phyloP scores from a whole-genome alignment of 1,140 invertebrate species.

The Rhynchophorus ferrugineus region DNA sequence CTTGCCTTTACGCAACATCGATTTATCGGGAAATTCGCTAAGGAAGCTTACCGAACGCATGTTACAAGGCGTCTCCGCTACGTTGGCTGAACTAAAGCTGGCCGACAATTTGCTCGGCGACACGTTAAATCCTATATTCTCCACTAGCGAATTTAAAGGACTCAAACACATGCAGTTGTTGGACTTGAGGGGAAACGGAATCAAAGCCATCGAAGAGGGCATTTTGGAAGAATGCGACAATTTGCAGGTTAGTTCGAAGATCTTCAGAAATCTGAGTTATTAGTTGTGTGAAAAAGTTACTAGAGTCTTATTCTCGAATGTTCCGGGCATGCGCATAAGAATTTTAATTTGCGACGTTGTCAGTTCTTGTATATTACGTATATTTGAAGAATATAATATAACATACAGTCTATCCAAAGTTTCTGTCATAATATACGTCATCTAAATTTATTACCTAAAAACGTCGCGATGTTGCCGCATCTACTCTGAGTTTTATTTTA shows the following conservation, averaged over 20 bases:
- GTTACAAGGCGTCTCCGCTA: conserved; percentile 56
- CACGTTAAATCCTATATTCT: conserved; percentile 83
- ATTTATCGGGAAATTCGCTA: conserved; percentile 75
- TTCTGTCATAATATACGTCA: too few species aligned
- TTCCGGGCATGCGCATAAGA: too few species aligned
- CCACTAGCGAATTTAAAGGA: conserved; percentile 73
- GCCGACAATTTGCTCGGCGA: conserved; percentile 79
- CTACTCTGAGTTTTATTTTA: too few species aligned
- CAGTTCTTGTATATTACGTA: neutral
- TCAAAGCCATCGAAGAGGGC: conserved; percentile 74
- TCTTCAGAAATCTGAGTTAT: too few species aligned
- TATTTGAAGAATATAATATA: too few species aligned
- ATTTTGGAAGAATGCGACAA: conserved; percentile 73
- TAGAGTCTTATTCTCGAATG: too few species aligned
- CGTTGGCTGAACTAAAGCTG: conserved; percentile 63
- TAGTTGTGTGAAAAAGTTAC: too few species aligned
- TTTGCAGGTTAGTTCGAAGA: conserved; percentile 49
- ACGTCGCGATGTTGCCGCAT: too few species aligned
- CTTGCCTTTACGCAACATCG: conserved; percentile 62
- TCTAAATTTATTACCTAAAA: too few species aligned
- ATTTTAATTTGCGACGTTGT: too few species aligned
- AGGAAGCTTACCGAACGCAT: conserved; percentile 69
- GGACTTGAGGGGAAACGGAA: conserved; percentile 70
- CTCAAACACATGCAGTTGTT: conserved; percentile 61
- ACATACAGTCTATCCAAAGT: too few species aligned